Conservation (phyloP, 2,113 vertebrate genomes). For the Saguinus imperator region DNA sequence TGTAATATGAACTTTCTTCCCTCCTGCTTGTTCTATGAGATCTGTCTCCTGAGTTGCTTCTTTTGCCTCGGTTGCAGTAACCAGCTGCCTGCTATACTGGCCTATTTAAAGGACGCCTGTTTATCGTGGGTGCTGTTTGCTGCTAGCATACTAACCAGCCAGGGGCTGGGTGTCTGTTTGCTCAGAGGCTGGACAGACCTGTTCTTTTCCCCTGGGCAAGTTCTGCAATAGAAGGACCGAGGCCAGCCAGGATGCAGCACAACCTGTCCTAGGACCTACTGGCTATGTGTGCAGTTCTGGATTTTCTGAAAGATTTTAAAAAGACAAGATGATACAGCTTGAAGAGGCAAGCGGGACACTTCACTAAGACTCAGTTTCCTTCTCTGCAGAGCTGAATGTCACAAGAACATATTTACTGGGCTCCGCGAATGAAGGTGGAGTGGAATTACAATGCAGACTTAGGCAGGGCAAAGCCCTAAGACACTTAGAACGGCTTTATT, state of each 20-base stretch:
- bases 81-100: neutral
- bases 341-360: neutral
- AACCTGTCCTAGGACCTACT: neutral
- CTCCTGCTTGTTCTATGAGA: neutral
- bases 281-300: neutral
- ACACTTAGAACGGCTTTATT: neutral
- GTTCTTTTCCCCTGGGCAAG: neutral
- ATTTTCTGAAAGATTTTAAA: conserved; percentile 49
- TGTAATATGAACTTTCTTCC: conserved; percentile 42
- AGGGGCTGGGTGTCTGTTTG: neutral
- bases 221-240: neutral
- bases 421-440: neutral
- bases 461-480: neutral
- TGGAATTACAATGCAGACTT: neutral
- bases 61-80: too few species aligned
- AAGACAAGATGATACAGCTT: neutral
- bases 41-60: neutral
- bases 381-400: conserved; percentile 37
- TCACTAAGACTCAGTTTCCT: conserved; percentile 55
- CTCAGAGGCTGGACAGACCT: neutral
- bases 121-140: neutral
- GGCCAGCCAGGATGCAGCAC: neutral
- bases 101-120: neutral
- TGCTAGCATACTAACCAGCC: neutral
- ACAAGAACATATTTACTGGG: neutral